Conservation (phyloP, 2,113 vertebrate genomes). For the human region DNA sequence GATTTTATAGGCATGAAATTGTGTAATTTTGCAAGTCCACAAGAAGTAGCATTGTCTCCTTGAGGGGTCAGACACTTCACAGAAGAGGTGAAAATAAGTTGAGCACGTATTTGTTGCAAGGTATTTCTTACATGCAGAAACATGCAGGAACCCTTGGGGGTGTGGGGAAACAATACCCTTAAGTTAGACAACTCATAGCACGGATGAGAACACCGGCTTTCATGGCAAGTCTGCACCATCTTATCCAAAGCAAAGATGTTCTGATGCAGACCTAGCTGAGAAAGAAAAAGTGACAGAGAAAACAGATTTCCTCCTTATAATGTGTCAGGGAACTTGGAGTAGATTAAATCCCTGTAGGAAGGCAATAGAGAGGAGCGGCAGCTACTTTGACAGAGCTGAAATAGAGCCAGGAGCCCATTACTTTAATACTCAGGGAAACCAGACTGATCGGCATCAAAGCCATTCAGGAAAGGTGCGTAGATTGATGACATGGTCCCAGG, state of each 20-base stretch:
- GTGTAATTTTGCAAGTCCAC: background rate
- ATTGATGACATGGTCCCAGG: slow-evolving; percentile 72
- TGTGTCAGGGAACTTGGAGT: slow-evolving; percentile 75
- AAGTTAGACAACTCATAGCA: slow-evolving; percentile 61
- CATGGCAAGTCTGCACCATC: slow-evolving; percentile 43
- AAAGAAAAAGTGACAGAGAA: slow-evolving; percentile 76
- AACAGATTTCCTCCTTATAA: slow-evolving; percentile 74
- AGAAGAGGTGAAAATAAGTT: background rate
- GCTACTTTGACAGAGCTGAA: slow-evolving; percentile 73
- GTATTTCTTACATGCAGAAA: background rate
- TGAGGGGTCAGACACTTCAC: background rate
- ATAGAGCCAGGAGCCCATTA: slow-evolving; percentile 71
- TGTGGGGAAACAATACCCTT: slow-evolving; percentile 42
- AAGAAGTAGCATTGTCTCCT: background rate
- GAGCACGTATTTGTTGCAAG: background rate
- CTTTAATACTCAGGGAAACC: slow-evolving; percentile 70
- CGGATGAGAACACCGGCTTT: slow-evolving; percentile 50
- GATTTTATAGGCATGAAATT: background rate
- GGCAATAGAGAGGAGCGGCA: slow-evolving; percentile 60
- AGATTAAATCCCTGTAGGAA: slow-evolving; percentile 76
- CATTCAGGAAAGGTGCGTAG: slow-evolving; percentile 57
- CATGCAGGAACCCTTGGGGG: background rate
- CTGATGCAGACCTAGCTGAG: slow-evolving; percentile 57
- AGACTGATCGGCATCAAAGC: slow-evolving; percentile 57
- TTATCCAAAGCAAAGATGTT: slow-evolving; percentile 72